phyloP scores from a whole-genome alignment of 2,888 invertebrate species.

The Troides oblongomaculatus region DNA sequence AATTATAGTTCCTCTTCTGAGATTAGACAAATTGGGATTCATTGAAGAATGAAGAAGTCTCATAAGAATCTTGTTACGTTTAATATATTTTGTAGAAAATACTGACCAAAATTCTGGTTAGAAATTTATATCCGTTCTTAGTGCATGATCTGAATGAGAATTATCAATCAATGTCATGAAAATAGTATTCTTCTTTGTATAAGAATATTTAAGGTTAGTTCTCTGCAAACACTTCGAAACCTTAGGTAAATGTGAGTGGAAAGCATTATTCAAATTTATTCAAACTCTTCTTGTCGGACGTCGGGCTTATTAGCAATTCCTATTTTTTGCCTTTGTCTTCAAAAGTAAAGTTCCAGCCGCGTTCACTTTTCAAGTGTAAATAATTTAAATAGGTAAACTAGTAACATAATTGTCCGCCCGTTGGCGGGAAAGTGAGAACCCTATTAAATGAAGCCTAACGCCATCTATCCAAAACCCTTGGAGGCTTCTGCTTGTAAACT shows the following conservation, averaged over 20 bases:
- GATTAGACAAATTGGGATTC: too few relatives aligned
- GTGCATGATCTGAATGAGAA: too few relatives aligned
- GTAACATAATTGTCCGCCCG: conserved; percentile 39
- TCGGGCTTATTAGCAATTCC: conserved; percentile 31
- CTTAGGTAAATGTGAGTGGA: conserved; percentile 36
- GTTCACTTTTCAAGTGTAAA: conserved; percentile 33
- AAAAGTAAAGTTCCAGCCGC: conserved; percentile 22
- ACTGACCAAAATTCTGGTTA: background rate
- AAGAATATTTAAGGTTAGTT: background rate
- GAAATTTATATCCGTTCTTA: too few relatives aligned
- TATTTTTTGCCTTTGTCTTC: conserved; percentile 32
- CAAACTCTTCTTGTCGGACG: conserved; percentile 42
- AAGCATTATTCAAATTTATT: conserved; percentile 56
- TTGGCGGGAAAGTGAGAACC: conserved; percentile 46
- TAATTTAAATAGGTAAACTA: conserved; percentile 41
- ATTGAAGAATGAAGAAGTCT: too few relatives aligned
- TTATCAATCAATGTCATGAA: too few relatives aligned
- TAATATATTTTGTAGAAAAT: background rate
- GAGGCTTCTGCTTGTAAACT: conserved; percentile 70
- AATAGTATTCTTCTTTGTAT: too few relatives aligned
- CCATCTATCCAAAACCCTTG: conserved; percentile 76
- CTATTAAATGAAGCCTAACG: conserved; percentile 69
- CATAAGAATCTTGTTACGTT: too few relatives aligned
- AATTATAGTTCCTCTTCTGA: too few relatives aligned
- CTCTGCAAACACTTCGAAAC: conserved; percentile 8